Base-by-base conservation (phyloP, 92 coral and sea anemone genomes). In the Umimayanthus kanabou region DNA sequence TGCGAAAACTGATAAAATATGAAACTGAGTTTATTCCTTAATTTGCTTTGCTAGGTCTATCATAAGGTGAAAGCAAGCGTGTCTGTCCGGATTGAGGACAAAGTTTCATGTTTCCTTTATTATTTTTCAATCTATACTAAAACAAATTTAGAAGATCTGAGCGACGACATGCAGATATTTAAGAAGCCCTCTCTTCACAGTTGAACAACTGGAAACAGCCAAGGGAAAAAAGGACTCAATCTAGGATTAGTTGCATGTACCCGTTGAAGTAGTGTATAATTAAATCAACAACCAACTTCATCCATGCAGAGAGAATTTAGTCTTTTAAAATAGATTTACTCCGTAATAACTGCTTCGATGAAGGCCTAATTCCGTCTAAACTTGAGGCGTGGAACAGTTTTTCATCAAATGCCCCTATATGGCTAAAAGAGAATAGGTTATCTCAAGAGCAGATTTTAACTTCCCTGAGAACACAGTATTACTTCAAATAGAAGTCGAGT, bases 381-480 rank as follows among this genome's bases (percentile, higher is more conserved):
- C 18, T 0, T 18, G 57, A 53, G 67, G 10, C 43, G 30, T 28
- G 45, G 64, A 30, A 57, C 47, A 47, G 29, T 78, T 53, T 53
- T 53, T 53, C 58, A 25, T 29, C 70, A 20, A 28, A 80, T 80
- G 84, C 40, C 84, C 84, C 70, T 80, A 55, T 80, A 53, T 80
- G 84, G 84, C 45, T 57, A 80, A 77, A 61, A 80, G 45, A 53
- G 13, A 80, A 80, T 33, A 39, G 29, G 69, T 30, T 57, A 23
- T 80, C 71, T 80, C 71, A 55, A 79, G 84, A 57, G 33, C 23
- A 80, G 84, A 80, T 58, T 55, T 65, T 29, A 57, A 40, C 57
- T 53, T 80, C 22, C 69, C 30, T 26, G 40, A 79, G 82, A 18
- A 53, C 20, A 20, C 39, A 23, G 80, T 76, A 26, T 76, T 22